phyloP scores from a whole-genome alignment of 2,888 invertebrate species.

The Volucella bombylans region DNA sequence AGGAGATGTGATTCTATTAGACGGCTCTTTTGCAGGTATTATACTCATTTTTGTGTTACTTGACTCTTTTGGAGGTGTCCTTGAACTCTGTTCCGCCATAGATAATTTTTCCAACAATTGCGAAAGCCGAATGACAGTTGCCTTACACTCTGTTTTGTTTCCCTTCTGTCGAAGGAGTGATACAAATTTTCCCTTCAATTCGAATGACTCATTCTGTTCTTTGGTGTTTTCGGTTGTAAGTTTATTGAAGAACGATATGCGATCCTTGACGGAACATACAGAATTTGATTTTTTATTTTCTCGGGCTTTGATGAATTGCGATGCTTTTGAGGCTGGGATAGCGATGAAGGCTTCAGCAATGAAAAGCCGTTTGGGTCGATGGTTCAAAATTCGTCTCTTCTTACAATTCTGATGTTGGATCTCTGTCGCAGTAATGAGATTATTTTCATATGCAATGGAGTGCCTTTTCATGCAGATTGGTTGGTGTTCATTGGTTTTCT shows the following conservation, averaged over 20 bases:
- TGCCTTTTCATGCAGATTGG: constrained; percentile 58
- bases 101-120: constrained; percentile 20
- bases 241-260: constrained; percentile 56
- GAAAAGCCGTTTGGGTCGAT: constrained; percentile 4
- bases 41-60: not conserved
- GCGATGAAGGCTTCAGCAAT: not conserved
- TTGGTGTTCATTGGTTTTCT: constrained; percentile 35
- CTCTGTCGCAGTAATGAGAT: not conserved
- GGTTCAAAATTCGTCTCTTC: not conserved
- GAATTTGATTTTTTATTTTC: not conserved
- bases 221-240: constrained; percentile 3
- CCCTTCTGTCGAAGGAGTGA: constrained; percentile 42
- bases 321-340: not conserved
- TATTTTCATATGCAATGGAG: constrained; percentile 24
- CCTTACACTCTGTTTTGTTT: constrained; percentile 24
- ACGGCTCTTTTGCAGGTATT: constrained; percentile 7
- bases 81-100: not conserved
- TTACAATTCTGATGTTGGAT: not conserved
- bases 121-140: constrained; percentile 29
- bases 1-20: not conserved
- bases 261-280: constrained; percentile 43
- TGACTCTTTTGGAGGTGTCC: constrained; percentile 6
- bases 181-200: constrained; percentile 42
- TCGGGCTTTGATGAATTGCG: not conserved
- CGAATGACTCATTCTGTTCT: not conserved